Conservation (phyloP, 1,140 invertebrate species). For the Papilio helenus region DNA sequence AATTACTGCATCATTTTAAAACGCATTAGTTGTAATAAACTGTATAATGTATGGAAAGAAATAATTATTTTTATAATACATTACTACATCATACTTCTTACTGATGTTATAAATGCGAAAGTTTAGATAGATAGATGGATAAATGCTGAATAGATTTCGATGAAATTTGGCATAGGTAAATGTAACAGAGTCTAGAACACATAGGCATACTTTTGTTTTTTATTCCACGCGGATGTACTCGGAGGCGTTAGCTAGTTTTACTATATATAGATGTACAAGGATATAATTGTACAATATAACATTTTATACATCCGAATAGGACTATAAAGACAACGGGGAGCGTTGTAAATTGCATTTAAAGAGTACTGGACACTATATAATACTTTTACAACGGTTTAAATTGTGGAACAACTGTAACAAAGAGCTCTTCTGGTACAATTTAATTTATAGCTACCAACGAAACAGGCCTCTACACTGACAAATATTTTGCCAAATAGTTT, state of each 20-base stretch:
- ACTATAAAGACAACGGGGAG: conserved; percentile 18
- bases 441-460: conserved; percentile 50
- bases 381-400: conserved; percentile 59
- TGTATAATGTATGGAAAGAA: too few species aligned
- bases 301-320: conserved; percentile 33
- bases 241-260: background rate
- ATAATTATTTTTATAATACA: too few species aligned
- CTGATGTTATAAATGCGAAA: too few species aligned
- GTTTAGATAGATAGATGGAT: too few species aligned
- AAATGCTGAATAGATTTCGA: too few species aligned
- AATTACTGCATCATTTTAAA: too few species aligned
- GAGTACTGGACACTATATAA: conserved; percentile 54
- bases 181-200: background rate
- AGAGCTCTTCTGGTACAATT: conserved; percentile 41
- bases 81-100: too few species aligned
- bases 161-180: too few species aligned
- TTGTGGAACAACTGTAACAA: conserved; percentile 49
- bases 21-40: too few species aligned
- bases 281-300: background rate
- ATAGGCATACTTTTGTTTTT: too few species aligned
- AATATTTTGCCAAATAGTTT: conserved; percentile 30
- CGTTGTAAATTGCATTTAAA: conserved; percentile 45
- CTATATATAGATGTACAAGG: background rate
- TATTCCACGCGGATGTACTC: background rate
- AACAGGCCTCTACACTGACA: conserved; percentile 17